Conservation (phyloP, 1,140 invertebrate genomes). For the Heterodera carotae region DNA sequence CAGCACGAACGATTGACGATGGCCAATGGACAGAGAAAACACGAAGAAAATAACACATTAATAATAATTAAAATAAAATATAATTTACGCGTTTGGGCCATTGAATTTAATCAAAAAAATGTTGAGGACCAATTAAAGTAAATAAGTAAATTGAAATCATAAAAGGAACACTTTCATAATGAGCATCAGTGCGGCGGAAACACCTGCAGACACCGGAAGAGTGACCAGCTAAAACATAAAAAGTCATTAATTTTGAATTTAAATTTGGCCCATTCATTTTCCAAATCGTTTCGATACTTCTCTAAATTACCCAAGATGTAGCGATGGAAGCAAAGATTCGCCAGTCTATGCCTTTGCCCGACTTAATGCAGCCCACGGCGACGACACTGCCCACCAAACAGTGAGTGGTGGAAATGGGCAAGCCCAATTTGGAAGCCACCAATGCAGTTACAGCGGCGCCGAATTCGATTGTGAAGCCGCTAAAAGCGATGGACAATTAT, state of each 20-base stretch:
- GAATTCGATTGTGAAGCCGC: conserved; percentile 63
- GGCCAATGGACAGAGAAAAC: too few species aligned
- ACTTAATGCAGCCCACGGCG: conserved; percentile 54
- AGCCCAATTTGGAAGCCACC: conserved; percentile 87
- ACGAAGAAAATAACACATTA: too few species aligned
- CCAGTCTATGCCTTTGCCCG: conserved; percentile 63
- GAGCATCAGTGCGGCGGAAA: conserved; percentile 33
- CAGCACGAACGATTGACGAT: not conserved
- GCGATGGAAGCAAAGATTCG: conserved; percentile 79
- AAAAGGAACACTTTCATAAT: not conserved
- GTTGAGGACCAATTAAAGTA: too few species aligned
- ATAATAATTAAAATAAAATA: not conserved
- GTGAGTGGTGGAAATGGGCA: conserved; percentile 95
- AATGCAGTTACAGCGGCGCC: conserved; percentile 76
- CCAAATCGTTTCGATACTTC: not conserved
- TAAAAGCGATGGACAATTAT: conserved; percentile 87
- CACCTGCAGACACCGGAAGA: conserved; percentile 78
- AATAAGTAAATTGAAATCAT: not conserved
- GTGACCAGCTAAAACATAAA: conserved; percentile 74
- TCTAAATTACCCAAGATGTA: conserved; percentile 77
- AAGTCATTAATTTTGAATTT: too few species aligned
- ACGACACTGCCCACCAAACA: conserved; percentile 76
- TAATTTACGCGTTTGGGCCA: not conserved
- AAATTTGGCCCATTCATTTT: not conserved
- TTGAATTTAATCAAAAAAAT: not conserved